Percentiles rank a stretch among this genome's conserved stretches.
phyloP scores from a whole-genome alignment of 2,113 vertebrate species.

The Engraulis encrasicolus region DNA sequence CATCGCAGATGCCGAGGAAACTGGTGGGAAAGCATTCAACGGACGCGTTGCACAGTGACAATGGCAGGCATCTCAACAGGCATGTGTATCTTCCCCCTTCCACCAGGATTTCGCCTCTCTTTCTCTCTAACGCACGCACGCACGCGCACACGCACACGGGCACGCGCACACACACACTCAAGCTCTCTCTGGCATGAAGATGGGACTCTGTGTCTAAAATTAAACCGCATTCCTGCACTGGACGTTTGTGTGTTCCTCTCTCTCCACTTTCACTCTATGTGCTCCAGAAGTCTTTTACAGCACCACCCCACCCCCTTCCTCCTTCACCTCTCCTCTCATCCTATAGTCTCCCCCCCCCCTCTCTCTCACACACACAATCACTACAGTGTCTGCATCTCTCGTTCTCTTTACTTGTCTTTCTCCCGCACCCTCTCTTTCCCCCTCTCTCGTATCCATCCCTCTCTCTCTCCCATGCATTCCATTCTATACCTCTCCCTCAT shows the following conservation, averaged over 20 bases:
- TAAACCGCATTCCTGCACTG: constrained; percentile 7
- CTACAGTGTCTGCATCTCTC: no score
- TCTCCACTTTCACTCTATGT: neutral
- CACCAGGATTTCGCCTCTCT: no score
- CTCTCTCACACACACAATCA: neutral
- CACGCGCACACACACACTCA: no score
- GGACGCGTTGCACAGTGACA: neutral
- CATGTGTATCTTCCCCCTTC: neutral
- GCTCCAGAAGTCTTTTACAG: neutral
- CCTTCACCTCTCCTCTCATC: neutral
- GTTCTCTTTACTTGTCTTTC: neutral
- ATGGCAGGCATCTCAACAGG: neutral
- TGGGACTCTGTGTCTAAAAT: constrained; percentile 1
- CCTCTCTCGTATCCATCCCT: neutral
- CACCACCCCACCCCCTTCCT: neutral
- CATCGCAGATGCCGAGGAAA: neutral
- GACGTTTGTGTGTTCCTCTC: constrained; percentile 10
- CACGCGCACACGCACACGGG: no score
- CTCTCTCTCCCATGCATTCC: no score
- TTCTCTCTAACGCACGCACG: no score
- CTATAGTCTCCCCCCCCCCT: neutral
- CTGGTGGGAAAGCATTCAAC: neutral
- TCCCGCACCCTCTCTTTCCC: neutral
- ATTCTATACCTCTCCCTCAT: neutral
- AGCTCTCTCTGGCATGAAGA: neutral